Conservation (phyloP, 2,888 invertebrate species). For the Octonoba sinensis region DNA sequence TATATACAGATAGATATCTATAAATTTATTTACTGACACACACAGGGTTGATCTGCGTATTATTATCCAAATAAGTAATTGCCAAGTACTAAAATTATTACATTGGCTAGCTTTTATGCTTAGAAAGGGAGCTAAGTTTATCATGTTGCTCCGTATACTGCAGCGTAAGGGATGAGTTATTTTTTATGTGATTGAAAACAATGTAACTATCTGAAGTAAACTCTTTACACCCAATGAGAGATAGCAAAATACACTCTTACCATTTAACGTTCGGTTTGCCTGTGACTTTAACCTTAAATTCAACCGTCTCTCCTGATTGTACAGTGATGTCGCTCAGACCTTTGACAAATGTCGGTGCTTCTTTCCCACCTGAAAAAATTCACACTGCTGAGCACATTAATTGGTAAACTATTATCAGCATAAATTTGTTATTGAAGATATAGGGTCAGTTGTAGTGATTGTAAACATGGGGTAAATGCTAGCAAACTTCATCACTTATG, state of each 20-base stretch:
- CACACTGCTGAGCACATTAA: not conserved
- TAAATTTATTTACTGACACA: not conserved
- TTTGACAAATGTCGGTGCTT: slow-evolving; percentile 77
- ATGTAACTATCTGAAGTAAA: not conserved
- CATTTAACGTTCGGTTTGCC: slow-evolving; percentile 91
- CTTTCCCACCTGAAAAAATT: slow-evolving; percentile 10
- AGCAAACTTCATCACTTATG: too few species aligned
- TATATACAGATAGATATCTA: not conserved
- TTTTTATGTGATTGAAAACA: too few species aligned
- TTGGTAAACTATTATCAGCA: too few species aligned
- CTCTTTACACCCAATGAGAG: not conserved
- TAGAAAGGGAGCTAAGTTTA: too few species aligned
- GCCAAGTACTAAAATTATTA: too few species aligned
- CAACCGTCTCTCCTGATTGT: slow-evolving; percentile 85
- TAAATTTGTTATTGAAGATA: too few species aligned
- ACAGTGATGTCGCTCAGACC: slow-evolving; percentile 81
- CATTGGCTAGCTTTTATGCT: too few species aligned
- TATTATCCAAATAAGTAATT: not conserved
- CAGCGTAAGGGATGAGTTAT: too few species aligned
- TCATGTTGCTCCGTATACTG: too few species aligned
- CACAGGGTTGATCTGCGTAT: not conserved
- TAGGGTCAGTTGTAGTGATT: too few species aligned
- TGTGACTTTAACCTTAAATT: slow-evolving; percentile 87
- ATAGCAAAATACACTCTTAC: slow-evolving; percentile 70
- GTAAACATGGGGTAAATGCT: too few species aligned